These are phyloP conservation scores for Sclerurus mexicanus DNA, from an alignment of 2,113 vertebrate species.

Conservation along the genomic window DNA sequence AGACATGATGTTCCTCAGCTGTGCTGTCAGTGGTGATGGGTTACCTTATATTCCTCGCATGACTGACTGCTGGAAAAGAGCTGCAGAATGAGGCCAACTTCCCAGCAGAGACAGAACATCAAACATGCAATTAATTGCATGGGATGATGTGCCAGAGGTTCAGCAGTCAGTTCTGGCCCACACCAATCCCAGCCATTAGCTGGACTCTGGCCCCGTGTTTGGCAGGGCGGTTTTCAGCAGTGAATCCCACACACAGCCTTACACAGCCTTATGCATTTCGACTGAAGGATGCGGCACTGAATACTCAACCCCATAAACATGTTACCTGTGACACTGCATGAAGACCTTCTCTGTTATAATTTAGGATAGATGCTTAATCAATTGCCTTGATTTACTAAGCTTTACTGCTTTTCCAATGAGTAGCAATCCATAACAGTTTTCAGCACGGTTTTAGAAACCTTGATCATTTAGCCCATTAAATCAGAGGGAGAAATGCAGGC, in stretches of 20 bases:
- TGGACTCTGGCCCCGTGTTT: background rate
- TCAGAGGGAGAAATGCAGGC: background rate
- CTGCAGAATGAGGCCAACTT: background rate
- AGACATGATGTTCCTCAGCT: background rate
- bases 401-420: conserved; percentile 9
- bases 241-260: rapidly evolving
- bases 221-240: background rate
- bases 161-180: background rate
- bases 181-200: background rate
- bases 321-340: background rate
- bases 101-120: background rate
- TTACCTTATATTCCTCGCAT: rapidly evolving
- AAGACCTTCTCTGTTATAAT: background rate
- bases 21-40: background rate
- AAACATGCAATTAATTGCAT: background rate
- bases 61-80: background rate
- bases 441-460: background rate
- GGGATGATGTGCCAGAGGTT: background rate
- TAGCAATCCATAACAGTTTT: background rate
- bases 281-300: background rate
- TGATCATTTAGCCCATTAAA: conserved; percentile 29
- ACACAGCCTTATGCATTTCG: rapidly evolving
- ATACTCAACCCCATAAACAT: background rate
- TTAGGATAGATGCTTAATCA: conserved; percentile 31
- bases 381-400: conserved; percentile 1